phyloP scores from a whole-genome alignment of 2,888 invertebrate genomes.

The Myopa tessellatipennis region DNA sequence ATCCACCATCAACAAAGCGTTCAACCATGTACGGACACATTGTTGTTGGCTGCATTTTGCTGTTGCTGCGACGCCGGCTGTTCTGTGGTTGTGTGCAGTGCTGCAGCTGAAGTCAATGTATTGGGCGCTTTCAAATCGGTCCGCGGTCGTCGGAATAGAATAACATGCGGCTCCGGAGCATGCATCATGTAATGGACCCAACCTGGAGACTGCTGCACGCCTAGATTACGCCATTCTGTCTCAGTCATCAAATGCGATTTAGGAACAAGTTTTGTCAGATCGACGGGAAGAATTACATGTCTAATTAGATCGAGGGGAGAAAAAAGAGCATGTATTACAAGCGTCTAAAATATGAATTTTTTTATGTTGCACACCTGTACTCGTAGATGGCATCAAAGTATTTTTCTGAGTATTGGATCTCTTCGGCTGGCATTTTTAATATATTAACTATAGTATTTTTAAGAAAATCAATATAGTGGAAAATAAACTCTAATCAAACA shows the following conservation, averaged over 20 bases:
- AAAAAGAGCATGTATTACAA: neutral
- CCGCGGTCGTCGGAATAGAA: constrained; percentile 79
- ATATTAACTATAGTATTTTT: neutral
- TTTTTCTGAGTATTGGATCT: constrained; percentile 93
- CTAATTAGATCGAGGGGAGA: constrained; percentile 68
- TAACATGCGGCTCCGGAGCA: constrained; percentile 88
- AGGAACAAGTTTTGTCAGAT: constrained; percentile 86
- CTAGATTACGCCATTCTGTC: constrained; percentile 93
- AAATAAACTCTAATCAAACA: neutral
- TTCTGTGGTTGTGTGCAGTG: constrained; percentile 8
- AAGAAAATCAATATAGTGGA: too few relatives aligned
- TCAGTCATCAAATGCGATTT: constrained; percentile 93
- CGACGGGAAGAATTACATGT: constrained; percentile 90
- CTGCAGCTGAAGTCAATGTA: constrained; percentile 11
- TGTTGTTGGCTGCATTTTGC: constrained; percentile 39
- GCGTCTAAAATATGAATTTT: neutral
- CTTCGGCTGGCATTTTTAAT: constrained; percentile 77
- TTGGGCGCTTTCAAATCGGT: constrained; percentile 45
- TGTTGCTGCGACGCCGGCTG: constrained; percentile 2
- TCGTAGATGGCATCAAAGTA: constrained; percentile 89
- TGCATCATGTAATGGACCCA: constrained; percentile 81
- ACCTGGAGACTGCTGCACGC: constrained; percentile 93
- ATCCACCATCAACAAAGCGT: neutral
- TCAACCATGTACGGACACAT: constrained; percentile 49
- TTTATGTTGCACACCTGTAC: constrained; percentile 76